Conservation (phyloP, 23 tunicate species). For the Halocynthia roretzi region DNA sequence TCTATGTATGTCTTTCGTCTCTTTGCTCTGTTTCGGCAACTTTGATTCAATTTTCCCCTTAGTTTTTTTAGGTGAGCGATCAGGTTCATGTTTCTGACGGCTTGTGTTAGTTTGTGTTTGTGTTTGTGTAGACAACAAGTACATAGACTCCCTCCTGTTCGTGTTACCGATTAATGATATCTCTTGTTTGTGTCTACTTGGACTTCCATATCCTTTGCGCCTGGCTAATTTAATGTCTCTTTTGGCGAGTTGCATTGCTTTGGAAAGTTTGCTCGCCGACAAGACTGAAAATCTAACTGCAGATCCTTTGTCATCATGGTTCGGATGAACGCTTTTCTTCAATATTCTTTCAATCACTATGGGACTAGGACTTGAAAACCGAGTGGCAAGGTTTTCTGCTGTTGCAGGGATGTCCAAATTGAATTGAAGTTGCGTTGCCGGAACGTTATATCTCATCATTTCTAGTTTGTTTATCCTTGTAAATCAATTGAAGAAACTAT, state of each 20-base stretch:
- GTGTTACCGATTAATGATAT: neutral
- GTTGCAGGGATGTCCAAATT: constrained; percentile 9
- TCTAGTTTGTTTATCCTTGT: too few species aligned
- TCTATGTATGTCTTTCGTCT: constrained; percentile 10
- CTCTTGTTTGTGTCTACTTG: neutral
- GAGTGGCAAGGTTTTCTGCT: neutral
- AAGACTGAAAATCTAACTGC: neutral
- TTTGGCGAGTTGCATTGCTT: constrained; percentile 18
- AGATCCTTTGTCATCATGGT: too few species aligned
- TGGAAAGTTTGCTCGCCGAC: constrained; percentile 11
- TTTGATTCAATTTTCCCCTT: neutral
- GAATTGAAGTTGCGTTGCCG: constrained; percentile 20
- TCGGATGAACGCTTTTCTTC: too few species aligned
- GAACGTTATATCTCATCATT: too few species aligned
- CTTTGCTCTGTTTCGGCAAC: constrained; percentile 1
- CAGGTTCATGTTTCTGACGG: too few species aligned
- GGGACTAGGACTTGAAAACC: constrained; percentile 15
- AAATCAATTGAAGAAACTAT: too few species aligned
- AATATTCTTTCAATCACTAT: constrained; percentile 8
- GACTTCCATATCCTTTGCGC: constrained; percentile 1
- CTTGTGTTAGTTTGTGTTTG: too few species aligned
- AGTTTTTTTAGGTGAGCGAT: neutral
- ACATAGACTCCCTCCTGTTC: neutral
- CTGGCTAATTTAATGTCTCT: constrained; percentile 23
- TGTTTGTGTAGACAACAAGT: neutral